Evolutionary conservation across 2,113 vertebrate genomes (phyloP).

Genomic region (Telmatochromis brichardi): DNA sequence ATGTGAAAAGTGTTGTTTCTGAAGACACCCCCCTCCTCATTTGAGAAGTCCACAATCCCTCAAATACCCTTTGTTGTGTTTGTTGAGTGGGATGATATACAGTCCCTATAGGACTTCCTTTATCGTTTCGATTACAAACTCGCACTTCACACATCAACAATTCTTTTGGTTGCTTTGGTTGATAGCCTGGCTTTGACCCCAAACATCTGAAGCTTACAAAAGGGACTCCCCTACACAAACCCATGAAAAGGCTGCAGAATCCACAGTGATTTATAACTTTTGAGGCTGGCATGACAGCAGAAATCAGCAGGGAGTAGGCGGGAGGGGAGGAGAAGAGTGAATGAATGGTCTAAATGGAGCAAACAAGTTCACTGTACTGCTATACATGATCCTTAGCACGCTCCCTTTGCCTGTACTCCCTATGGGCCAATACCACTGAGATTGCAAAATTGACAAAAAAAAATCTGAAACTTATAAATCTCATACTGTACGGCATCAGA

Average conservation of each 20-base stretch:
- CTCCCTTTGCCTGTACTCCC: neutral
- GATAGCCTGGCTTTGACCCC: constrained; percentile 60
- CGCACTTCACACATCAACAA: constrained; percentile 43
- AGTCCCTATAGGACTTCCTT: constrained; percentile 24
- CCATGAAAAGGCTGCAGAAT: constrained; percentile 39
- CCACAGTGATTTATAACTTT: constrained; percentile 49
- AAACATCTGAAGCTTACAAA: constrained; percentile 45
- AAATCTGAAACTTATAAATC: neutral
- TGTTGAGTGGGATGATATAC: constrained; percentile 3
- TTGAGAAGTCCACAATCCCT: constrained; percentile 8
- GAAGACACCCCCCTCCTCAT: neutral
- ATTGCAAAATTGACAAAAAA: neutral
- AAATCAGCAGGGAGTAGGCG: constrained; percentile 2
- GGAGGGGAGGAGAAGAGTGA: neutral
- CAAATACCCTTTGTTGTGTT: neutral
- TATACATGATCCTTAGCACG: neutral
- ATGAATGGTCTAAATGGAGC: neutral
- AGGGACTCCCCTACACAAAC: constrained; percentile 14
- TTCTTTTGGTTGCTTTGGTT: constrained; percentile 31
- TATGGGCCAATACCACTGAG: neutral
- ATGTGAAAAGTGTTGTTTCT: neutral
- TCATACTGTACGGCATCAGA: neutral
- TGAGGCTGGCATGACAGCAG: constrained; percentile 39
- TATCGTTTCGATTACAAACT: constrained; percentile 56
- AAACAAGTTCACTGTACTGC: constrained; percentile 9